Evolutionary conservation across 2,113 vertebrate genomes (phyloP).

Genomic region (Ahaetulla prasina): DNA sequence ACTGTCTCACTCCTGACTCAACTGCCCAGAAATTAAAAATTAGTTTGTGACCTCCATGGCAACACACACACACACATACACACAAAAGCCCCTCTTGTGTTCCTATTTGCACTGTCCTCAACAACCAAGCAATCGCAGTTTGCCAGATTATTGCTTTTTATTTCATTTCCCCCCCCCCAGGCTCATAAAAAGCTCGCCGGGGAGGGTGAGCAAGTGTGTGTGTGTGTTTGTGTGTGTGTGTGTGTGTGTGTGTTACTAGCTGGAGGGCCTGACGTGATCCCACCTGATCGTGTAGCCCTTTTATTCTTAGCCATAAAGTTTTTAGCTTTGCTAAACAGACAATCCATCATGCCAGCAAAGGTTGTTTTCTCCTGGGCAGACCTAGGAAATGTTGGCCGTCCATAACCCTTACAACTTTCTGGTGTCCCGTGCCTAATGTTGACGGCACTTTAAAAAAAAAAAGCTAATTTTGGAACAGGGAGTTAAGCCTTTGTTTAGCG

Average conservation of each 20-base stretch:
- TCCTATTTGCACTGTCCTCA: conserved; percentile 16
- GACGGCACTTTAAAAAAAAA: not conserved
- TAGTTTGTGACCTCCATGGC: not conserved
- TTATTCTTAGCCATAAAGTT: conserved; percentile 43
- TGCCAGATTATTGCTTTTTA: conserved; percentile 8
- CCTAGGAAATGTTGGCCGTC: not conserved
- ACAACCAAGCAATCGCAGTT: conserved; percentile 41
- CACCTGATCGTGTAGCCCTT: conserved; percentile 47
- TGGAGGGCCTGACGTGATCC: conserved; percentile 31
- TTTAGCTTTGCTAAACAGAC: conserved; percentile 37
- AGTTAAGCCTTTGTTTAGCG: conserved; percentile 25
- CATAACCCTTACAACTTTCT: not conserved
- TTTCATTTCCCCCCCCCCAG: conserved; percentile 32
- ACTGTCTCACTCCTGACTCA: not conserved
- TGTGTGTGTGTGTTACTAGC: not conserved
- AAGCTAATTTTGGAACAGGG: conserved; percentile 41
- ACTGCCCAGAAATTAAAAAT: not conserved
- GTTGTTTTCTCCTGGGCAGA: conserved; percentile 35
- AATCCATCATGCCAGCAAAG: conserved; percentile 40
- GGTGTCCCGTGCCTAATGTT: not conserved
- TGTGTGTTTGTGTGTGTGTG: too few species aligned
- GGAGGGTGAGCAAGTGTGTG: not conserved
- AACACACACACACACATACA: not conserved
- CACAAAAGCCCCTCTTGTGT: conserved; percentile 6
- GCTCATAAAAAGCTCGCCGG: conserved; percentile 38